Conservation (phyloP, 2,113 vertebrate species). For the Amphiprion ocellaris region DNA sequence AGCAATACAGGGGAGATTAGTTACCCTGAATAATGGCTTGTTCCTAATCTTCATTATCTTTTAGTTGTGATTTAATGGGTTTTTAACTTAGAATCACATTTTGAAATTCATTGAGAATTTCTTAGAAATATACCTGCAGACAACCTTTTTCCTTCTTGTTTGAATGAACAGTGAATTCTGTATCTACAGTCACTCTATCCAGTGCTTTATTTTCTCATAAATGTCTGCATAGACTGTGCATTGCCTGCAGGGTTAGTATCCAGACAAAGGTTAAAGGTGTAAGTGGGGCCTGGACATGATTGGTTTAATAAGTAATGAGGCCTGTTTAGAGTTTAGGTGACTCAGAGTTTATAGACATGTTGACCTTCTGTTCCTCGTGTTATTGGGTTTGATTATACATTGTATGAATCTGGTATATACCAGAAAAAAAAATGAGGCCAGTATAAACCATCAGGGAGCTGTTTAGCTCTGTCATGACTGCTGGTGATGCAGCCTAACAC, state of each 20-base stretch:
- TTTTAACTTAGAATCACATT: no score
- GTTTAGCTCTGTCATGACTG: no score
- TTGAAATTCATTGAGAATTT: no score
- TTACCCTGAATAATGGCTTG: neutral
- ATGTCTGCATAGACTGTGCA: neutral
- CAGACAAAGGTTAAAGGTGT: constrained; percentile 9
- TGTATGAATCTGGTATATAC: neutral
- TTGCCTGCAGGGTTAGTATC: neutral
- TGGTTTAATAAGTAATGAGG: constrained; percentile 12
- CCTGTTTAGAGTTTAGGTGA: constrained; percentile 6
- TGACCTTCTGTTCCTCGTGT: neutral
- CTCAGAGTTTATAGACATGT: neutral
- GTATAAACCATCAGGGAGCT: no score
- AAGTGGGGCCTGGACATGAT: neutral
- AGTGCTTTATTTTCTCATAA: neutral
- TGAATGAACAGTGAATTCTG: neutral
- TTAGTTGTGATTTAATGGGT: no score
- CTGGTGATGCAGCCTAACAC: no score
- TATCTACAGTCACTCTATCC: neutral
- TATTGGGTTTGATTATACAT: neutral
- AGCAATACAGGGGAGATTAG: neutral
- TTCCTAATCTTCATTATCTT: neutral
- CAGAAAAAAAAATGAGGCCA: no score
- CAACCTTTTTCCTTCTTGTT: neutral
- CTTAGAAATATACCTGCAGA: no score